Evolutionary conservation across 2,888 invertebrate species (phyloP), one percentile per base, ranked within the genome.

Genomic region (Phanerotoma sp.): DNA sequence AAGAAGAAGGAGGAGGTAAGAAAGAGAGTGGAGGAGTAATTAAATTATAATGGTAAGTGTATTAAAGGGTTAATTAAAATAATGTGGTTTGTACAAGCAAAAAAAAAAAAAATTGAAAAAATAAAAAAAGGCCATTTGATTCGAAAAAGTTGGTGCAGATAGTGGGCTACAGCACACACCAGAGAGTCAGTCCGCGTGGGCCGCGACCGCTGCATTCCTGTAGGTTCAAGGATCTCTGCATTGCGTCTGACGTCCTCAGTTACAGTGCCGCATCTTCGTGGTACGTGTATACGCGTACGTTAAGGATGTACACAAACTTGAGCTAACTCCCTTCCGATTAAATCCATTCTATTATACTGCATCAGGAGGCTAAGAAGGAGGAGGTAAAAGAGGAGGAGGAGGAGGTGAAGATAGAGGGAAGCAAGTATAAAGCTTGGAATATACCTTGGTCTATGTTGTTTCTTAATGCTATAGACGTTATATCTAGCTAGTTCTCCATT

Each of bases 171-270:
- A 65, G 32, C 11, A 20, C 41, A n/a, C n/a, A n/a, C n/a, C n/a
- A n/a, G 28, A 40, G 21, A 30, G 41, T 50, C 32, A 13, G 18
- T 66, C 67, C 66, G 73, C 72, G 74, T 73, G 74, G 74, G 71
- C 68, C 66, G 72, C 69, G 70, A 69, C 64, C 69, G 65, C 71
- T 69, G 72, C 74, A 74, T 74, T 74, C 74, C 71, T 73, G 68
- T 66, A 73, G 74, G 74, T 74, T 74, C 74, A 74, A 74, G 73
- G 73, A 74, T 74, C 74, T 67, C 68, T 63, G 64, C 46, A 21
- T 22, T 21, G 11, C 20, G 25, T 38, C 35, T 48, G 13, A 15
- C 33, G 21, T 48, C 37, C 38, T 28, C 28, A 16, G n/a, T 28
- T 28, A 15, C 30, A 16, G 35, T 16, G 13, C 20, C 44, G 40